A percentile compares a stretch with the other conserved stretches of the same genome.
Conservation (phyloP, 1,140 invertebrate species). For the Drosophila funebris region DNA sequence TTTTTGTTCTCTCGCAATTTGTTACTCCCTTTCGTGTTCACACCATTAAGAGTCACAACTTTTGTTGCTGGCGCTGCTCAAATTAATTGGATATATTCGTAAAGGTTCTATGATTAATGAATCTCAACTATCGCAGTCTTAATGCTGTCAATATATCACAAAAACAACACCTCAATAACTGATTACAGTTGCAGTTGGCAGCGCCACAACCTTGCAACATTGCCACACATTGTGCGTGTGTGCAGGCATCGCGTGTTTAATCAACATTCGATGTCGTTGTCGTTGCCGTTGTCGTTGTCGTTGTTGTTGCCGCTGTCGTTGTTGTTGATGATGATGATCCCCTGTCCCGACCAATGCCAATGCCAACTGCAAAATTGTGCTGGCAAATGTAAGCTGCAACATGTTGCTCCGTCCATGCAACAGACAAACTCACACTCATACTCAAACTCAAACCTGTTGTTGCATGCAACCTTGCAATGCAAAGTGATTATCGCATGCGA, state of each 20-base stretch:
- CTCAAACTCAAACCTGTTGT: slow-evolving; percentile 74
- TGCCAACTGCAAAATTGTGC: slow-evolving; percentile 35
- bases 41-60: slow-evolving; percentile 66
- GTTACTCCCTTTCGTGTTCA: slow-evolving; percentile 65
- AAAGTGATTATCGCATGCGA: slow-evolving; percentile 62
- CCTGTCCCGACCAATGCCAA: slow-evolving; percentile 49
- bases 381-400: slow-evolving; percentile 51
- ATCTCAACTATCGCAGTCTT: slow-evolving; percentile 54
- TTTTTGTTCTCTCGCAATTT: slow-evolving; percentile 52
- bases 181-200: slow-evolving; percentile 40
- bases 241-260: slow-evolving; percentile 59
- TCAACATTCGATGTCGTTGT: slow-evolving; percentile 7
- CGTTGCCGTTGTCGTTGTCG: not conserved
- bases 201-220: slow-evolving; percentile 2
- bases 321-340: slow-evolving; percentile 63
- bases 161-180: slow-evolving; percentile 50
- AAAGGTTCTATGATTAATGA: slow-evolving; percentile 80
- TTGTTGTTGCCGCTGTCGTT: slow-evolving; percentile 1
- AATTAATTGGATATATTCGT: slow-evolving; percentile 57
- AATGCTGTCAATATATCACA: slow-evolving; percentile 80
- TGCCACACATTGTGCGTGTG: slow-evolving; percentile 43
- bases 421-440: slow-evolving; percentile 16
- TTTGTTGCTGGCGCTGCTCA: slow-evolving; percentile 57
- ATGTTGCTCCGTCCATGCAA: slow-evolving; percentile 49
- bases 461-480: slow-evolving; percentile 35